A percentile compares a stretch with the other conserved stretches of the same genome.
These are phyloP conservation scores for Embidobia sp. DNA, from an alignment of 2,888 invertebrate species.

Conservation along the genomic window DNA sequence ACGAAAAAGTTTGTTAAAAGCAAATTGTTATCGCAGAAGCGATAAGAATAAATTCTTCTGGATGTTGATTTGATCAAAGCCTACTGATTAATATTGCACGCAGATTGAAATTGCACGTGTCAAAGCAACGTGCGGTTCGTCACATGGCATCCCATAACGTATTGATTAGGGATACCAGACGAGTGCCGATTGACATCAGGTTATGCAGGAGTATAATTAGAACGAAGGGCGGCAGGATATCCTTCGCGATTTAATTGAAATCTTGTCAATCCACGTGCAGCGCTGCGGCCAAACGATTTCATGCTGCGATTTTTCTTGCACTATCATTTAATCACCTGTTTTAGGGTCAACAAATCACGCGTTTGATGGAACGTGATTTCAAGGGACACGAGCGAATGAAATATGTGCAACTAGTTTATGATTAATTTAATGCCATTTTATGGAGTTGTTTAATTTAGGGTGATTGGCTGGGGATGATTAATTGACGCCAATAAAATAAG, in stretches of 20 bases:
- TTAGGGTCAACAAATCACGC: slow-evolving; percentile 16
- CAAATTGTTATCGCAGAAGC: no score
- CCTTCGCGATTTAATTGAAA: slow-evolving; percentile 60
- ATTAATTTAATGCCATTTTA: not conserved
- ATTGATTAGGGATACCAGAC: slow-evolving; percentile 63
- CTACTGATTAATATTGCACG: slow-evolving; percentile 34
- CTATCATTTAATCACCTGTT: slow-evolving; percentile 3
- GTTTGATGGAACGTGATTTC: not conserved
- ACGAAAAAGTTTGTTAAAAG: no score
- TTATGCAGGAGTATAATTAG: slow-evolving; percentile 56
- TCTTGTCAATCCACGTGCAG: slow-evolving; percentile 34
- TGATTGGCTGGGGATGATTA: no score
- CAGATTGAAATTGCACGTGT: slow-evolving; percentile 52
- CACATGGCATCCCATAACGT: slow-evolving; percentile 52
- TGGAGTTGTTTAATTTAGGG: not conserved
- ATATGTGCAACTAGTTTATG: not conserved
- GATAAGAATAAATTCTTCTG: no score
- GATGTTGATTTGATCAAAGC: no score
- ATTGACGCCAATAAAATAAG: no score
- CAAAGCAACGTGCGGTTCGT: slow-evolving; percentile 46
- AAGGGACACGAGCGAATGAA: no score
- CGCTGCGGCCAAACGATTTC: slow-evolving; percentile 27
- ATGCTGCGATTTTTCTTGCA: slow-evolving; percentile 7
- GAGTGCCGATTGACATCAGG: slow-evolving; percentile 58
- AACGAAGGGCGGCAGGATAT: slow-evolving; percentile 54